Conservation (phyloP, 2,888 invertebrate species). For the Dryocosmus kuriphilus region DNA sequence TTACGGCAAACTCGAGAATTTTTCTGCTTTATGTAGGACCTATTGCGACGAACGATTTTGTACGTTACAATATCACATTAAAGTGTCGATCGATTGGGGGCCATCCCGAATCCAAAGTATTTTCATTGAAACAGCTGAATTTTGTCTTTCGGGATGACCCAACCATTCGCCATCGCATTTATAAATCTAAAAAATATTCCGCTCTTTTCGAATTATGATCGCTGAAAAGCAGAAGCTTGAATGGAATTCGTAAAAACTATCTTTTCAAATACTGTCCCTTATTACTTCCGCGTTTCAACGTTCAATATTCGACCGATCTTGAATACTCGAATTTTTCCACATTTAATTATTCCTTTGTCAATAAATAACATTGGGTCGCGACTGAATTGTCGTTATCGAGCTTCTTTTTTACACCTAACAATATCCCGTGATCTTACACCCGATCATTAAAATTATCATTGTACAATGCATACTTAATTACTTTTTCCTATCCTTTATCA, state of each 20-base stretch:
- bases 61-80: slow-evolving; percentile 77
- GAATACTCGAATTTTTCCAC: slow-evolving; percentile 38
- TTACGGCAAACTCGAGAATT: slow-evolving; percentile 11
- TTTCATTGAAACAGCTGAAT: slow-evolving; percentile 23
- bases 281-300: slow-evolving; percentile 37
- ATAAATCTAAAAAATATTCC: slow-evolving; percentile 17
- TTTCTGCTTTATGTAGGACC: slow-evolving; percentile 54
- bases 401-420: slow-evolving; percentile 46
- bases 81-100: slow-evolving; percentile 67
- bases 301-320: slow-evolving; percentile 34
- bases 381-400: slow-evolving; percentile 12
- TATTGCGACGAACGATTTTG: slow-evolving; percentile 71
- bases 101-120: slow-evolving; percentile 56
- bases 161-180: slow-evolving; percentile 47
- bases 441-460: slow-evolving; percentile 62
- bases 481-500: slow-evolving; percentile 58
- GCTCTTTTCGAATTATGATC: slow-evolving; percentile 7
- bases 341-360: slow-evolving; percentile 29
- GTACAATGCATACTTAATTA: slow-evolving; percentile 58
- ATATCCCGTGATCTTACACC: slow-evolving; percentile 43
- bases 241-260: background rate
- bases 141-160: slow-evolving; percentile 44
- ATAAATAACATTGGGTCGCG: slow-evolving; percentile 10
- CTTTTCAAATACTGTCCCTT: background rate
- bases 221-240: slow-evolving; percentile 18